Evolutionary conservation across 2,113 vertebrate genomes (phyloP).

Genomic region (Cebidichthys violaceus): DNA sequence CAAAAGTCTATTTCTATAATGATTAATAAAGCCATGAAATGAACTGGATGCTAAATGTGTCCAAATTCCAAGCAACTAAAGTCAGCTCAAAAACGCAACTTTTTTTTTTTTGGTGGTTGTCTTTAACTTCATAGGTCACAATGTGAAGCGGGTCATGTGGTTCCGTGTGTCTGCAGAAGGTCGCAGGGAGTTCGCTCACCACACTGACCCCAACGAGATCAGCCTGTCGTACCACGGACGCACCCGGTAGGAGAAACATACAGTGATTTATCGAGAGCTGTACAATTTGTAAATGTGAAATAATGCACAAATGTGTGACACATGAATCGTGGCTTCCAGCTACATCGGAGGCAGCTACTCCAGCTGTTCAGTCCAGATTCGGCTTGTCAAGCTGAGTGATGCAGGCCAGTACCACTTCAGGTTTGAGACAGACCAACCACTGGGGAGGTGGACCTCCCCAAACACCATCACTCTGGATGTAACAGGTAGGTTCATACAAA

Average conservation of each 20-base stretch:
- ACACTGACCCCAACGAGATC: conserved; percentile 76
- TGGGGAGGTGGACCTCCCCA: conserved; percentile 84
- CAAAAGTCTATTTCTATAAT: not conserved
- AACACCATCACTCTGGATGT: conserved; percentile 79
- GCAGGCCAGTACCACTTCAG: conserved; percentile 84
- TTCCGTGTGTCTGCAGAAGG: conserved; percentile 81
- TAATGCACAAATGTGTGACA: not conserved
- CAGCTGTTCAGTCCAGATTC: conserved; percentile 82
- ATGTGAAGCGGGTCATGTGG: conserved; percentile 82
- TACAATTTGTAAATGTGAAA: not conserved
- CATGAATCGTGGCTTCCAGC: conserved; percentile 45
- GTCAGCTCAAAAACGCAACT: not conserved
- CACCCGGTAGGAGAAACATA: conserved; percentile 62
- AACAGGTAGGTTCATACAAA: conserved; percentile 68
- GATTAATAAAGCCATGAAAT: not conserved
- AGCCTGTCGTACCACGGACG: conserved; percentile 80
- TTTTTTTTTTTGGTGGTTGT: not conserved
- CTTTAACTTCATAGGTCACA: conserved; percentile 71
- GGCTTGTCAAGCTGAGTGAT: conserved; percentile 78
- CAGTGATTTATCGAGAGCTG: not conserved
- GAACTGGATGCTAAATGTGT: not conserved
- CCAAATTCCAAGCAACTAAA: not conserved
- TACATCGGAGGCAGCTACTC: conserved; percentile 77
- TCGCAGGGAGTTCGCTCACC: conserved; percentile 78
- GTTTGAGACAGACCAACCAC: conserved; percentile 82